Conservation (phyloP, 2,113 vertebrate species). For the Catharus bicknelli region DNA sequence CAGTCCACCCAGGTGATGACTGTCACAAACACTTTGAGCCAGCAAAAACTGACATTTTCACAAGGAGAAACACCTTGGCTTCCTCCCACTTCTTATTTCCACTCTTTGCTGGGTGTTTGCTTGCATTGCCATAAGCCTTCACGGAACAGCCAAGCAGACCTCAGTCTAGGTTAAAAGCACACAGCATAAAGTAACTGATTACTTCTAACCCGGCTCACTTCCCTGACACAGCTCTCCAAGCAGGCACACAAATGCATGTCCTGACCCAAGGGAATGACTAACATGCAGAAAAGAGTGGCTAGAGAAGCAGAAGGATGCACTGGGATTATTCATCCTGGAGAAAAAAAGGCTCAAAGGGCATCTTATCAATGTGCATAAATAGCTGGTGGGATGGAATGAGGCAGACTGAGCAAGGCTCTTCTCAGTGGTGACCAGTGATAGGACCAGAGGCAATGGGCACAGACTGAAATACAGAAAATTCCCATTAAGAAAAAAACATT, state of each 20-base stretch:
- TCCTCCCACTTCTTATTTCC: not conserved
- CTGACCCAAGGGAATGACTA: not conserved
- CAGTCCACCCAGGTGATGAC: not conserved
- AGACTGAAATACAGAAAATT: not conserved
- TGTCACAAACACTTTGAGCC: not conserved
- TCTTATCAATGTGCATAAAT: not conserved
- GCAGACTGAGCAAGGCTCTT: not conserved
- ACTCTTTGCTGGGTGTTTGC: not conserved
- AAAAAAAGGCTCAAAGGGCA: not conserved
- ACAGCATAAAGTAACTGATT: not conserved
- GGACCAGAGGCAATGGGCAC: not conserved
- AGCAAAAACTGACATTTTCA: not conserved
- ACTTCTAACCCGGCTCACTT: not conserved
- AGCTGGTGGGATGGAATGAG: not conserved
- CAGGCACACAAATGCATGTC: not conserved
- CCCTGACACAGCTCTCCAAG: not conserved
- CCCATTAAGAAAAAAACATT: not conserved
- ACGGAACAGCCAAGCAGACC: rapidly evolving
- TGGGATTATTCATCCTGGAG: not conserved
- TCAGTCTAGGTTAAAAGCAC: not conserved
- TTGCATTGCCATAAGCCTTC: not conserved
- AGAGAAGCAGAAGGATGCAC: not conserved
- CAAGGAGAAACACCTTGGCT: not conserved
- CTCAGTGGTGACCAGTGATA: not conserved
- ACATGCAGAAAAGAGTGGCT: not conserved